phyloP scores from a whole-genome alignment of 2,888 invertebrate species.

The Bellardia bayeri region DNA sequence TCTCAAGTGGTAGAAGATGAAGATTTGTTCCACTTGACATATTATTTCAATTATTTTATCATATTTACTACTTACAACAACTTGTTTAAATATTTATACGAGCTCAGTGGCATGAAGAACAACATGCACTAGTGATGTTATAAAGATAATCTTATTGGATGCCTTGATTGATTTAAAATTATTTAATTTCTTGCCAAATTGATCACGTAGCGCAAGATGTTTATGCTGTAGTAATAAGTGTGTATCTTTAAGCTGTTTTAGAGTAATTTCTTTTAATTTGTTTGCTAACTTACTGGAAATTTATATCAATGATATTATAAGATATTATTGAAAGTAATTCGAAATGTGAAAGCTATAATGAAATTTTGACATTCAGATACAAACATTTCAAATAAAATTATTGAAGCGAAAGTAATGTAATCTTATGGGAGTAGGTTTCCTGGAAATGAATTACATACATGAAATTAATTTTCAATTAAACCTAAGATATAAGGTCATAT shows the following conservation, averaged over 20 bases:
- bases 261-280: conserved; percentile 3
- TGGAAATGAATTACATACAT: no score
- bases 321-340: neutral
- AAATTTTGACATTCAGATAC: neutral
- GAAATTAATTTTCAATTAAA: no score
- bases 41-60: conserved; percentile 67
- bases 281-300: neutral
- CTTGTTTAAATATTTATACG: neutral
- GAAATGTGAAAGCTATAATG: neutral
- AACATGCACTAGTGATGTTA: neutral
- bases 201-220: conserved; percentile 13
- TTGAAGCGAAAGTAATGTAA: no score
- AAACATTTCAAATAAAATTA: no score
- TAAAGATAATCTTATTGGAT: conserved; percentile 47
- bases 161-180: conserved; percentile 66
- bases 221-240: neutral
- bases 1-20: conserved; percentile 20
- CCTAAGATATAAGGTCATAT: no score
- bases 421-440: no score
- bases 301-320: neutral
- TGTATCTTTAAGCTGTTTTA: neutral
- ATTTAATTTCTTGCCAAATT: conserved; percentile 58
- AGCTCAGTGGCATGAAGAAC: neutral
- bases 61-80: conserved; percentile 39
- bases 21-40: conserved; percentile 63